These are phyloP conservation scores for Hipparchia sbordonii DNA, from an alignment of 2,888 invertebrate species.

Conservation along the genomic window DNA sequence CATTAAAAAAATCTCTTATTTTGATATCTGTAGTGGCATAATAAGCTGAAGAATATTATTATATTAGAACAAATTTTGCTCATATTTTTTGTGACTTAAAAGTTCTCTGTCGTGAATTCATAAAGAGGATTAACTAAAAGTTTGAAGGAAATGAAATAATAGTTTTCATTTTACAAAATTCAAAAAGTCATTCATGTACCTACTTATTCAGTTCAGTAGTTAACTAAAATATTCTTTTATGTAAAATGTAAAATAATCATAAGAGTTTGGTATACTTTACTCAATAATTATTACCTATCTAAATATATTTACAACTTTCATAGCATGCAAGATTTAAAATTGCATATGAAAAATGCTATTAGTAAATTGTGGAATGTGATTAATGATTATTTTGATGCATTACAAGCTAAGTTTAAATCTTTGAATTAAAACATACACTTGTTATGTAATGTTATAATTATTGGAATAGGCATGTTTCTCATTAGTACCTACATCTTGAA, in stretches of 20 bases:
- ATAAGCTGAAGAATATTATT: slow-evolving; percentile 22
- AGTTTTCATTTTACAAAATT: too few species aligned
- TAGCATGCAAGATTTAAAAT: background rate
- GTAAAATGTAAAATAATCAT: slow-evolving; percentile 2
- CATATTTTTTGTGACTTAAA: background rate
- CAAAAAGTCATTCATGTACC: too few species aligned
- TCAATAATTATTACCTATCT: background rate
- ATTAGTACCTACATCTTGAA: too few species aligned
- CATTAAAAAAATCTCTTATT: background rate
- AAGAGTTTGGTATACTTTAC: slow-evolving; percentile 5
- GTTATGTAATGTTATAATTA: too few species aligned
- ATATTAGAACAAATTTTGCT: slow-evolving; percentile 16
- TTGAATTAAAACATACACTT: background rate
- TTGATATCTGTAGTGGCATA: slow-evolving; percentile 26
- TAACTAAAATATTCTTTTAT: slow-evolving; percentile 2
- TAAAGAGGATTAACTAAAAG: slow-evolving; percentile 14
- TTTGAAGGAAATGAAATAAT: background rate
- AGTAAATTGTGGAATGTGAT: background rate
- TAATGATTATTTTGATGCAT: background rate
- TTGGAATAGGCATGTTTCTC: too few species aligned
- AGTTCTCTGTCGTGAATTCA: background rate
- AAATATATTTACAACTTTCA: slow-evolving; percentile 1
- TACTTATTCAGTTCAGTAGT: background rate
- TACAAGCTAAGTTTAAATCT: background rate
- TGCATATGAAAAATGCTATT: background rate